Conservation (phyloP, 1,140 invertebrate genomes). For the Drosophila tsacasi region DNA sequence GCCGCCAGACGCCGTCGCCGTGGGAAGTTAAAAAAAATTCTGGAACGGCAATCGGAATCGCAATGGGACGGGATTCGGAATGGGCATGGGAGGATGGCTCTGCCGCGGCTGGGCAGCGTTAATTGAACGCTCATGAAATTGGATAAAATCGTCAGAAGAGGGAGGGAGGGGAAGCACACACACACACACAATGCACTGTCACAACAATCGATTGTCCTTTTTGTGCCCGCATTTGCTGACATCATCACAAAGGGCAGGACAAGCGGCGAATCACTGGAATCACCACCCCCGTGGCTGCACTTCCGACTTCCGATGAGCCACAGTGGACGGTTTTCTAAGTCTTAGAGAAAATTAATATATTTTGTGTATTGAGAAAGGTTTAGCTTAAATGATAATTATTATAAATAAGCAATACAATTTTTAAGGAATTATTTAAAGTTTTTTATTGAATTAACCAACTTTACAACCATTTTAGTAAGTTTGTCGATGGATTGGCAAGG, state of each 20-base stretch:
- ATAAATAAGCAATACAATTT: too few relatives aligned
- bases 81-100: slow-evolving; percentile 15
- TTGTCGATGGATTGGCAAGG: background rate
- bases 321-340: background rate
- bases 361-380: background rate
- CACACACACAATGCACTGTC: slow-evolving; percentile 64
- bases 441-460: too few relatives aligned
- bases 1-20: slow-evolving; percentile 56
- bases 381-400: too few relatives aligned
- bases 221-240: slow-evolving; percentile 76
- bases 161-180: slow-evolving; percentile 6
- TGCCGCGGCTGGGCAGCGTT: slow-evolving; percentile 56
- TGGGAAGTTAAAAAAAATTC: slow-evolving; percentile 27
- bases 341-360: background rate
- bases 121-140: slow-evolving; percentile 74
- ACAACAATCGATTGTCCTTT: slow-evolving; percentile 83
- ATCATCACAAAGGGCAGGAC: slow-evolving; percentile 56
- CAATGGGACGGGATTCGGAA: slow-evolving; percentile 3
- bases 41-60: slow-evolving; percentile 24
- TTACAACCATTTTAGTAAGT: too few relatives aligned
- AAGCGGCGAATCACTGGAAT: slow-evolving; percentile 18
- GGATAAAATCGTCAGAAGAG: slow-evolving; percentile 43
- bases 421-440: too few relatives aligned
- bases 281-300: slow-evolving; percentile 48
- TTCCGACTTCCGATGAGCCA: slow-evolving; percentile 62